Evolutionary conservation across 2,888 invertebrate species (phyloP).

Genomic region (Willowsia nigromaculata): DNA sequence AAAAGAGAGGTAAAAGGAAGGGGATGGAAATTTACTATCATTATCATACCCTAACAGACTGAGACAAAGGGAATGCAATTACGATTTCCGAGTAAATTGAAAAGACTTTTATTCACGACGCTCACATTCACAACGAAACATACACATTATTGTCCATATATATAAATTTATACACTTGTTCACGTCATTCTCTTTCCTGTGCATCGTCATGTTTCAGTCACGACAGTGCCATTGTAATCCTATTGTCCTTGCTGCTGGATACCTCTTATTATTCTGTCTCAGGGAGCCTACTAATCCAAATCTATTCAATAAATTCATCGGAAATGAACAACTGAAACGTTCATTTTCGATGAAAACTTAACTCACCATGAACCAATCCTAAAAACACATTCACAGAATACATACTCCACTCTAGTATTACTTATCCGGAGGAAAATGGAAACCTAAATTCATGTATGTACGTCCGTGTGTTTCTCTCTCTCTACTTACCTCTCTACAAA

Average conservation of each 20-base stretch:
- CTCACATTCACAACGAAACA: constrained; percentile 11
- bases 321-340: constrained; percentile 15
- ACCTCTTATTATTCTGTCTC: constrained; percentile 5
- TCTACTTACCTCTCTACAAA: too few relatives aligned
- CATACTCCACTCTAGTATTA: neutral
- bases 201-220: constrained; percentile 28
- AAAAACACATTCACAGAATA: neutral
- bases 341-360: constrained; percentile 13
- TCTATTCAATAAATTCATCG: constrained; percentile 36
- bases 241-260: constrained; percentile 35
- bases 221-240: constrained; percentile 6
- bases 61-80: constrained; percentile 51
- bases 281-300: constrained; percentile 23
- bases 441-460: neutral
- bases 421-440: neutral
- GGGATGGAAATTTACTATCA: constrained; percentile 50
- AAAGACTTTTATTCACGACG: neutral
- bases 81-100: constrained; percentile 56
- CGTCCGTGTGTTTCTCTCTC: neutral
- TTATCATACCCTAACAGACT: constrained; percentile 48
- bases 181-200: neutral
- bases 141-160: neutral
- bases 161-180: neutral
- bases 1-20: neutral
- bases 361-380: constrained; percentile 11